Percentiles rank a stretch among this genome's conserved stretches.
These are phyloP conservation scores for Anthopleura sola DNA, from an alignment of 64 coral and sea anemone species.

Conservation along the genomic window DNA sequence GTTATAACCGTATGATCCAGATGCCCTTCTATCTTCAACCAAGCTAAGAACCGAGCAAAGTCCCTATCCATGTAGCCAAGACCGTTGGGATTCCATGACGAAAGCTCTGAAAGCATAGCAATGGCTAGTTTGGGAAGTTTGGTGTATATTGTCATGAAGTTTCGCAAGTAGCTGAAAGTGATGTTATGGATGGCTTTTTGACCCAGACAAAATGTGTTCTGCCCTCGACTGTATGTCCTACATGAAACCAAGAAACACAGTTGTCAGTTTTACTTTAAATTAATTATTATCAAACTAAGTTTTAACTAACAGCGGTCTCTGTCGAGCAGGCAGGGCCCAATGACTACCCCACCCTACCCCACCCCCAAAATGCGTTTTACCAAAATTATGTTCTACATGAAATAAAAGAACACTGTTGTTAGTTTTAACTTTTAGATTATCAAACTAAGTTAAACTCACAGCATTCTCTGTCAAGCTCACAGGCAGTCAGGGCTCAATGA, in stretches of 20 bases:
- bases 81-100: slow-evolving; percentile 59
- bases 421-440: not conserved
- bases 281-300: too few relatives aligned
- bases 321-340: too few relatives aligned
- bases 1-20: slow-evolving; percentile 51
- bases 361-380: too few relatives aligned
- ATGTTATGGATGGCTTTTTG: slow-evolving; percentile 45
- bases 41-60: slow-evolving; percentile 43
- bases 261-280: not conserved
- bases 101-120: slow-evolving; percentile 50
- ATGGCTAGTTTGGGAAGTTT: slow-evolving; percentile 55
- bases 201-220: slow-evolving; percentile 56
- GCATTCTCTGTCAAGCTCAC: too few relatives aligned
- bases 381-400: slow-evolving; percentile 48
- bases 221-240: slow-evolving; percentile 45
- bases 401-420: not conserved
- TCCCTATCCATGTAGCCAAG: slow-evolving; percentile 50
- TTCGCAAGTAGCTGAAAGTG: slow-evolving; percentile 38
- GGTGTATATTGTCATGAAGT: slow-evolving; percentile 59
- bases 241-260: not conserved
- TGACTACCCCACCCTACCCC: too few relatives aligned
- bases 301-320: too few relatives aligned
- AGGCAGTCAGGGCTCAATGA: too few relatives aligned
- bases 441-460: too few relatives aligned
- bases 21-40: slow-evolving; percentile 57